Conservation (phyloP, 2,797 vertebrate genomes). For the Poeciliopsis turneri region DNA sequence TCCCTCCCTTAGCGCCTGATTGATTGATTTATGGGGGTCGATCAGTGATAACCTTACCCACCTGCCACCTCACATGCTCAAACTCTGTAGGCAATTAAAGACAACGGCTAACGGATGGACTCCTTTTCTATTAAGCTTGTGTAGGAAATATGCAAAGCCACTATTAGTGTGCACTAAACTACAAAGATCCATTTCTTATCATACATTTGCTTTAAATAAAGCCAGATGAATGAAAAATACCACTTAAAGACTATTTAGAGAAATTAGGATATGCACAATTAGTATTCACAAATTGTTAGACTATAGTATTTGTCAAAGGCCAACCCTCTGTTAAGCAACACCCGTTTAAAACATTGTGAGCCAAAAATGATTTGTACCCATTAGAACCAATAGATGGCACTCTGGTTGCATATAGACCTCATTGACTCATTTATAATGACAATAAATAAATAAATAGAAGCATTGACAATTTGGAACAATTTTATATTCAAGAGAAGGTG, state of each 20-base stretch:
- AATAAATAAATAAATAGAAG: neutral
- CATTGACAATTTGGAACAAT: conserved; percentile 16
- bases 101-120: conserved; percentile 16
- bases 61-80: conserved; percentile 42
- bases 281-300: conserved; percentile 62
- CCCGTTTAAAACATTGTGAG: conserved; percentile 53
- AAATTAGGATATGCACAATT: conserved; percentile 39
- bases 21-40: conserved; percentile 77
- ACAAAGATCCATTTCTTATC: neutral
- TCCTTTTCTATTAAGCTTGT: conserved; percentile 46
- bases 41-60: conserved; percentile 54
- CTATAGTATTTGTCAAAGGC: conserved; percentile 60
- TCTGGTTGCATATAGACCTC: conserved; percentile 64
- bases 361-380: conserved; percentile 29
- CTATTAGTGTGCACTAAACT: conserved; percentile 3
- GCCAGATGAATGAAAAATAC: conserved; percentile 1
- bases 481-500: conserved; percentile 32
- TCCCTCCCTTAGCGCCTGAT: conserved; percentile 32
- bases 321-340: conserved; percentile 66
- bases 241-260: conserved; percentile 29
- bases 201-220: neutral
- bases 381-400: conserved; percentile 76
- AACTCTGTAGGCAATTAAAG: conserved; percentile 53
- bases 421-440: conserved; percentile 6
- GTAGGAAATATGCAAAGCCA: conserved; percentile 15